Evolutionary conservation across 2,797 vertebrate genomes (phyloP).

Genomic region (Galagoides demidoff): DNA sequence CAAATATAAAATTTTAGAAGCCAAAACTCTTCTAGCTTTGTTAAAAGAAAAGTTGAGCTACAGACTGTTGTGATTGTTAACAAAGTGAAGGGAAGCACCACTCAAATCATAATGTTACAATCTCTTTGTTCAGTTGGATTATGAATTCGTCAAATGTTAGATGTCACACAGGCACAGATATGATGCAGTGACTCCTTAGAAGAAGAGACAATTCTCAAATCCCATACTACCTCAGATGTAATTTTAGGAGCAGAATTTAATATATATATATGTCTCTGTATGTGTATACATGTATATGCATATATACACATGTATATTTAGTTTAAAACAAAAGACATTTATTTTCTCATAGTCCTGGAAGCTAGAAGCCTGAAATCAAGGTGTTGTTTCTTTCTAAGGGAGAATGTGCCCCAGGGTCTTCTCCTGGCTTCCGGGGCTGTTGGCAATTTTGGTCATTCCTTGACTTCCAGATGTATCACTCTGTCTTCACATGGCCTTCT

Average conservation of each 20-base stretch:
- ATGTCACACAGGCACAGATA: constrained; percentile 76
- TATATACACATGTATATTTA: too few species aligned
- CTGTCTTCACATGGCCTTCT: too few species aligned
- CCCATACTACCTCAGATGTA: constrained; percentile 60
- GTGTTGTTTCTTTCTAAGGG: too few species aligned
- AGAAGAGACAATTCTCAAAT: constrained; percentile 72
- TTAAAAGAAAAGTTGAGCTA: constrained; percentile 87
- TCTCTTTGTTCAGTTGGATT: constrained; percentile 80
- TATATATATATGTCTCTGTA: too few species aligned
- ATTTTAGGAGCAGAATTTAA: constrained; percentile 36
- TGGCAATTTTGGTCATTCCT: too few species aligned
- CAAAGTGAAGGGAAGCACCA: constrained; percentile 88
- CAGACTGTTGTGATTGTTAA: constrained; percentile 87
- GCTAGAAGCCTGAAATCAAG: too few species aligned
- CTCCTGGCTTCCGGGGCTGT: too few species aligned
- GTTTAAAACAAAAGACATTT: too few species aligned
- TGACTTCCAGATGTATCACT: too few species aligned
- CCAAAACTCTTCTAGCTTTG: constrained; percentile 88
- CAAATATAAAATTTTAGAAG: constrained; percentile 88
- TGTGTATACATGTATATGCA: too few species aligned
- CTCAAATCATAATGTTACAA: constrained; percentile 83
- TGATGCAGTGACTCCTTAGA: constrained; percentile 48
- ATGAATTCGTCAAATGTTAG: constrained; percentile 58
- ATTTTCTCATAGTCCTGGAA: too few species aligned
- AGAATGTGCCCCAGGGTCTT: too few species aligned